Conservation (phyloP, 2,113 vertebrate species). For the Suncus etruscus region DNA sequence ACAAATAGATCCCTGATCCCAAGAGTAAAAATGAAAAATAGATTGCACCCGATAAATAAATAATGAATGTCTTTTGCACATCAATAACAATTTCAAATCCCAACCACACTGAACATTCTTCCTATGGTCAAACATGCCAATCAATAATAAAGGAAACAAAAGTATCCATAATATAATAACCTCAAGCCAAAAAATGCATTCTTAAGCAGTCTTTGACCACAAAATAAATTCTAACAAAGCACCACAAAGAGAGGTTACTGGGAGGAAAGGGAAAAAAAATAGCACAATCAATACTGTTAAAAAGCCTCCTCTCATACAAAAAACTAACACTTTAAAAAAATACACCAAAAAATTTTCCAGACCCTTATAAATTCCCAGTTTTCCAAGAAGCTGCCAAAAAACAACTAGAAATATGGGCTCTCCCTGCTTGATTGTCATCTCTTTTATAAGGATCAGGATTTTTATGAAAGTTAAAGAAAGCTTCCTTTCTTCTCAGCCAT, state of each 20-base stretch:
- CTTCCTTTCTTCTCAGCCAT: background rate
- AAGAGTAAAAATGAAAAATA: slow-evolving; percentile 57
- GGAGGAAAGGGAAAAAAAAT: background rate
- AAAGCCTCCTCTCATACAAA: background rate
- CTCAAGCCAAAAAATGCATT: background rate
- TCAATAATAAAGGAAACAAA: slow-evolving; percentile 37
- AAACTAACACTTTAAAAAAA: background rate
- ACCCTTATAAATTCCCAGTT: background rate
- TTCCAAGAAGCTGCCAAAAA: background rate
- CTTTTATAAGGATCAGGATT: background rate
- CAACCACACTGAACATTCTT: background rate
- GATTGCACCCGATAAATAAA: slow-evolving; percentile 54
- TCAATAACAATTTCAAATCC: slow-evolving; percentile 31
- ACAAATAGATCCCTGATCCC: background rate
- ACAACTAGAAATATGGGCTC: background rate
- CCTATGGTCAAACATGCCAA: slow-evolving; percentile 12
- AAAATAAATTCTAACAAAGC: background rate
- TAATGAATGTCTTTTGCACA: slow-evolving; percentile 49
- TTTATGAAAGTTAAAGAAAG: background rate
- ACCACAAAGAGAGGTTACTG: background rate
- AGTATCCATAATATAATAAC: slow-evolving; percentile 43
- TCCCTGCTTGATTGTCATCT: background rate
- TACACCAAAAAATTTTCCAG: background rate
- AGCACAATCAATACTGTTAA: background rate
- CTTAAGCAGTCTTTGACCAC: slow-evolving; percentile 5